Evolutionary conservation across 2,888 invertebrate species (phyloP), one percentile per base, ranked within the genome.

Genomic region (Phragmatobia fuliginosa): DNA sequence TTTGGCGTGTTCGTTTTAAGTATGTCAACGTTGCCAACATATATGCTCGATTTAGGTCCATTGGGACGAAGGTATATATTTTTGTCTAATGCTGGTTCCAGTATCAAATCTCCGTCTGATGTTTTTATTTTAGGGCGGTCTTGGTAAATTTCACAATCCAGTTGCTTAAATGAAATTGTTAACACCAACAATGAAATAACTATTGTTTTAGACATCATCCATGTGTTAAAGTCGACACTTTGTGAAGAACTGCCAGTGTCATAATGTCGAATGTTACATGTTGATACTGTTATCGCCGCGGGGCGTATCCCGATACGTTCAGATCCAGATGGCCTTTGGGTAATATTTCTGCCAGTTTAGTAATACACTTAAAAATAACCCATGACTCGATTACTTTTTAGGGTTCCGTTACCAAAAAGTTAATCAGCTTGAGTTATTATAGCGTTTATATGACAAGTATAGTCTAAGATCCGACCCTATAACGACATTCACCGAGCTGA

Each of bases 61-160:
- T 96, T 96, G 0, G 97, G 95, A 59, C 95, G 93, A 78, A 99
- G 96, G 56, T 97, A 97, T 67, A 99, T 97, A 88, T 97, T 98
- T 87, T 97, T 97, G 83, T 97, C 96, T 67, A 95, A 94, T 0
- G 97, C 98, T 32, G 98, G 96, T 84, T 97, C 96, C 70, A 99
- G 96, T 77, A 97, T 96, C 33, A 99, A 95, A 91, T 99, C 96
- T 58, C 99, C 99, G 94, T 98, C 96, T 2, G 82, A 79, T 41
- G 93, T 86, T 95, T 95, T 81, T 96, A 96, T 87, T 83, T 90
- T 93, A 2, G 94, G 92, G 68, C 94, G 96, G 85, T 85, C 97
- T 92, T 85, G 96, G 91, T 76, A 97, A 96, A 88, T 97, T 97
- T 93, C 91, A 87, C 94, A 87, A 38, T 91, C 82, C 6, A 90